Base-by-base conservation (phyloP, 2,797 vertebrate genomes). In the Nannoperca australis region DNA sequence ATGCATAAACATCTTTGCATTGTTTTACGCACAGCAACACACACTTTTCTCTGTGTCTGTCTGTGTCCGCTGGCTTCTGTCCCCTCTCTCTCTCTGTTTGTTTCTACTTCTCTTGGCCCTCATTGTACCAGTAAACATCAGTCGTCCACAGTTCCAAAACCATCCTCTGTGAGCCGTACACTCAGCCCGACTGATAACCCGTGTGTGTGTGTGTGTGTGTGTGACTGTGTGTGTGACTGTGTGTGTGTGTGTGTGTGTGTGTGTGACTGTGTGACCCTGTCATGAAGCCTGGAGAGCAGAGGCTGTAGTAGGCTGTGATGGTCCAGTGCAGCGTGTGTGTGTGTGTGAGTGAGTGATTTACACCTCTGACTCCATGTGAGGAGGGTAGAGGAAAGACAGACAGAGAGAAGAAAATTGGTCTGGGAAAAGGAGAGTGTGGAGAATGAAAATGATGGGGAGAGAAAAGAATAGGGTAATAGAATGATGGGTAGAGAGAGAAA, bases 371-470 rank as follows among this genome's bases (percentile, higher is more conserved):
- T 82, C 18, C 27, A 40, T 80, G 67, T 27, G 70, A 86, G 74
- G 61, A 73, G 42, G 34, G 65, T 38, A 22, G 69, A 76, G 73
- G 65, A 62, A 70, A 76, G 79, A 77, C 61, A 53, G 71, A 58
- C 56, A 24, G 64, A 63, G 60, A 76, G 73, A 71, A 61, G 61
- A 86, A 91, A 89, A n/a, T 81, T 85, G 78, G 83, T 82, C 55
- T 69, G 67, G 73, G 76, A 83, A 72, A 73, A 72, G 55, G 47
- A 73, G 76, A 62, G 44, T 58, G 63, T 60, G 81, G 78, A 83
- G 84, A 85, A 78, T 79, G 76, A 86, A 88, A 70, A 68, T 84
- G 83, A 86, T 83, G 81, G 62, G 47, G 66, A 82, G 84, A 73
- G 72, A 67, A 36, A 63, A 74, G 42, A 62, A 40, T 27, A 66